Conservation (phyloP, 2,113 vertebrate species). For the Semnornis frantzii region DNA sequence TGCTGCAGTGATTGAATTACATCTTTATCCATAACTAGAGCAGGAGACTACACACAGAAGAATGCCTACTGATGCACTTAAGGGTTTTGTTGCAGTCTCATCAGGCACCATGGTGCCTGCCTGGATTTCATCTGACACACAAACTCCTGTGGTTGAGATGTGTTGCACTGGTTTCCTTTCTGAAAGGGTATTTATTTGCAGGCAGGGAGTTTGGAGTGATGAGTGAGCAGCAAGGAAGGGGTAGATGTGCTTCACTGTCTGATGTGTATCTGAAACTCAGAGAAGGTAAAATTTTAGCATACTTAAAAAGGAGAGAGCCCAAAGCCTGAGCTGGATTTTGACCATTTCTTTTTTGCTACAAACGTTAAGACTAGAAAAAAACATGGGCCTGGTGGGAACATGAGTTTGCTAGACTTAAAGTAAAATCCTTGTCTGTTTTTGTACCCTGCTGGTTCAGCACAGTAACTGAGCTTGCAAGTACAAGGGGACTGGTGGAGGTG, state of each 20-base stretch:
- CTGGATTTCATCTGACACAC: constrained; percentile 63
- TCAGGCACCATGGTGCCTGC: constrained; percentile 73
- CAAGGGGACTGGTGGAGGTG: background rate
- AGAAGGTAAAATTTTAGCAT: background rate
- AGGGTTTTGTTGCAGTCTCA: constrained; percentile 74
- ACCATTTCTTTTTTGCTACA: background rate
- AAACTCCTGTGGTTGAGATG: constrained; percentile 59
- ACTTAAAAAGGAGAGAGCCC: background rate
- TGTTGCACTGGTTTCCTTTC: constrained; percentile 18
- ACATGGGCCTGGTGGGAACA: accelerated
- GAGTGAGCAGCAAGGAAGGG: background rate
- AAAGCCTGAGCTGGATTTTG: background rate
- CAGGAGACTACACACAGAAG: constrained; percentile 53
- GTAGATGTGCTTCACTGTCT: background rate
- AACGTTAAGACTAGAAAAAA: background rate
- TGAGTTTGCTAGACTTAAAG: background rate
- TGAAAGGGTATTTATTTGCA: constrained; percentile 28
- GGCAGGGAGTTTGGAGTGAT: background rate
- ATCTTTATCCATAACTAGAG: constrained; percentile 71
- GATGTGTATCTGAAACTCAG: background rate
- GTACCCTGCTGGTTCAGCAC: background rate
- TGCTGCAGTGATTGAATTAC: constrained; percentile 78
- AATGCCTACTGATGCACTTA: constrained; percentile 73
- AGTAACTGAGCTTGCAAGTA: background rate
- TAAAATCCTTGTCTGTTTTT: background rate